Evolutionary conservation across 2,888 invertebrate species (phyloP).

Genomic region (Tenodera sinensis): DNA sequence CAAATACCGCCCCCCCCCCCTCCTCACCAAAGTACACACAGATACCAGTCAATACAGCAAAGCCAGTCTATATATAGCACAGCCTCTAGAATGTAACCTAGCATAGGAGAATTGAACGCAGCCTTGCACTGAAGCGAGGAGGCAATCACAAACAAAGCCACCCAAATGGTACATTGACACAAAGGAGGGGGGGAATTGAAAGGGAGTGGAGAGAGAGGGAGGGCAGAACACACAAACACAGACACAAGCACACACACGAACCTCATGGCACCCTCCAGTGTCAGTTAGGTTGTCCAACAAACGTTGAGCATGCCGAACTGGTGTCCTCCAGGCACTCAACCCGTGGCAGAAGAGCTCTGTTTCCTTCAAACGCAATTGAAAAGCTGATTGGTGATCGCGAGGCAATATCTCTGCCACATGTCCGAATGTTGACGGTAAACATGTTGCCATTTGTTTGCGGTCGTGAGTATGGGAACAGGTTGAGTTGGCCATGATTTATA

Average conservation of each 20-base stretch:
- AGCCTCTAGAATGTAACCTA: neutral
- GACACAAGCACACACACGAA: too few relatives aligned
- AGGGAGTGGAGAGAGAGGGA: neutral
- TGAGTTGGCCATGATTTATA: neutral
- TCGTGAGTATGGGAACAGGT: neutral
- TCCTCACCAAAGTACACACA: neutral
- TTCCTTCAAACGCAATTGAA: neutral
- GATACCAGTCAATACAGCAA: neutral
- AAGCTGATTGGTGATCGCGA: neutral
- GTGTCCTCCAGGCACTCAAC: too few relatives aligned
- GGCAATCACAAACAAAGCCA: neutral
- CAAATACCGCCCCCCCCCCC: too few relatives aligned
- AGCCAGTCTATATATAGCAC: neutral
- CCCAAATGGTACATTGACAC: constrained; percentile 5
- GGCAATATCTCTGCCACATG: neutral
- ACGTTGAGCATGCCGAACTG: neutral
- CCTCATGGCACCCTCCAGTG: neutral
- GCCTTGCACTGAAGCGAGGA: neutral
- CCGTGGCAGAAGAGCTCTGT: neutral
- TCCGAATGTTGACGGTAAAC: too few relatives aligned
- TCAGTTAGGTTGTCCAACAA: neutral
- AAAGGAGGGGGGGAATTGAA: neutral
- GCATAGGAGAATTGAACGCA: neutral
- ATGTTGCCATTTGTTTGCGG: neutral
- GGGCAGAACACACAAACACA: too few relatives aligned